These are phyloP conservation scores for Gortyna flavago DNA, from an alignment of 2,888 invertebrate genomes.

Conservation along the genomic window DNA sequence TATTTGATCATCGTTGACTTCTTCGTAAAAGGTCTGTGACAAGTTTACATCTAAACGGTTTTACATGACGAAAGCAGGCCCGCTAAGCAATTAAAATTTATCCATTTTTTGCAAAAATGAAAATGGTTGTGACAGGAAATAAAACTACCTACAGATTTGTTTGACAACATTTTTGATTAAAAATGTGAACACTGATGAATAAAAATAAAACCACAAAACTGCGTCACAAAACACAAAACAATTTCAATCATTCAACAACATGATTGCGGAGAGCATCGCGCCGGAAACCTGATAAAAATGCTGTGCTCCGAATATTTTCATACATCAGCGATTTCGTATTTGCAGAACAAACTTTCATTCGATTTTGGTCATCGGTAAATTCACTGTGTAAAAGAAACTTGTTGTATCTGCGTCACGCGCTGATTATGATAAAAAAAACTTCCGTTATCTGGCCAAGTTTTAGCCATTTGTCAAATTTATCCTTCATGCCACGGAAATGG, in stretches of 20 bases:
- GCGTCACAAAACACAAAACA: constrained; percentile 2
- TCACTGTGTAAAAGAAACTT: constrained; percentile 48
- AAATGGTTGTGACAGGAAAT: neutral
- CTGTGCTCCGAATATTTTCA: constrained; percentile 35
- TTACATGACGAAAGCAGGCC: neutral
- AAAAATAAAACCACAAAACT: constrained; percentile 11
- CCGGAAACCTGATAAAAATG: constrained; percentile 51
- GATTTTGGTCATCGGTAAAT: constrained; percentile 48
- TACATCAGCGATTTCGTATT: constrained; percentile 40
- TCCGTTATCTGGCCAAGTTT: constrained; percentile 48
- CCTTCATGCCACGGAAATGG: constrained; percentile 30
- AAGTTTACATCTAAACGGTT: neutral
- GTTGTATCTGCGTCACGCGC: constrained; percentile 51
- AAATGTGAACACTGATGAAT: constrained; percentile 2
- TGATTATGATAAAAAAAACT: constrained; percentile 57
- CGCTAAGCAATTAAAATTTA: neutral
- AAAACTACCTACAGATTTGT: neutral
- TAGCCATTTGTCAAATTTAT: constrained; percentile 59
- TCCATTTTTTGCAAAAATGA: neutral
- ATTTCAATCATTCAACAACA: constrained; percentile 27
- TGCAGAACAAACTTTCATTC: constrained; percentile 35
- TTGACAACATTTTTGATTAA: neutral
- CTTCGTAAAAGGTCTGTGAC: neutral
- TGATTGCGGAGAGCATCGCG: constrained; percentile 23
- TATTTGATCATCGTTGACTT: neutral